A percentile compares a stretch with the other conserved stretches of the same genome.
Conservation (phyloP, 2,888 invertebrate genomes). For the Phanerotoma sp. region DNA sequence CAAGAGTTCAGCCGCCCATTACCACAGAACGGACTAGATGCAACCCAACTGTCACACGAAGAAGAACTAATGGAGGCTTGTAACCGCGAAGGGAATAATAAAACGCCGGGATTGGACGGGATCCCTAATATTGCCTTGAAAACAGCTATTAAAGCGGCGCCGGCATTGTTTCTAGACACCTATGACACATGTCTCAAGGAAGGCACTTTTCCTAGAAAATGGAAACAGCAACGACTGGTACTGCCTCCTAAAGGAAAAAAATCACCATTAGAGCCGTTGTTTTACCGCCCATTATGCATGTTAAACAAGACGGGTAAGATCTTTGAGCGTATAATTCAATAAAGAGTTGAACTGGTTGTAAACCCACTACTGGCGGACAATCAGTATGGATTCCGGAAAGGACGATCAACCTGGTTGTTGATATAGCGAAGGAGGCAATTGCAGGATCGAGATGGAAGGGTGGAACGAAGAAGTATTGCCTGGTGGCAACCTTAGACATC, state of each 20-base stretch:
- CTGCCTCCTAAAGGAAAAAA: constrained; percentile 31
- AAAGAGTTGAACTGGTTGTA: constrained; percentile 13
- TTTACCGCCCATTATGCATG: constrained; percentile 30
- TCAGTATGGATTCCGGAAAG: constrained; percentile 29
- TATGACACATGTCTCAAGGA: constrained; percentile 25
- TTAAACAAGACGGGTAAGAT: constrained; percentile 31
- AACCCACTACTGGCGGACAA: constrained; percentile 8
- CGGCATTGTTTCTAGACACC: constrained; percentile 28
- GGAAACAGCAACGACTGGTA: constrained; percentile 30
- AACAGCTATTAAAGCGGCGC: constrained; percentile 22
- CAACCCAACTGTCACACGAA: constrained; percentile 7
- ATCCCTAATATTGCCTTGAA: constrained; percentile 33
- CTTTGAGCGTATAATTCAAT: constrained; percentile 23
- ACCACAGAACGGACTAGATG: not conserved
- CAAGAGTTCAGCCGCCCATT: not conserved
- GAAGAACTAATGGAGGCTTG: constrained; percentile 27
- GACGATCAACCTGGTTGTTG: constrained; percentile 15
- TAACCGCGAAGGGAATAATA: constrained; percentile 22
- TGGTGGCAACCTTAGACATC: constrained; percentile 25
- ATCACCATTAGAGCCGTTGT: constrained; percentile 26
- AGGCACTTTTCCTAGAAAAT: constrained; percentile 28
- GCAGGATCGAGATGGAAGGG: constrained; percentile 23
- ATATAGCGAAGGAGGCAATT: constrained; percentile 21
- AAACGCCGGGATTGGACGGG: constrained; percentile 33
- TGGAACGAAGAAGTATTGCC: constrained; percentile 15